Conservation (phyloP, 2,888 invertebrate species). For the Eulithis prunata region DNA sequence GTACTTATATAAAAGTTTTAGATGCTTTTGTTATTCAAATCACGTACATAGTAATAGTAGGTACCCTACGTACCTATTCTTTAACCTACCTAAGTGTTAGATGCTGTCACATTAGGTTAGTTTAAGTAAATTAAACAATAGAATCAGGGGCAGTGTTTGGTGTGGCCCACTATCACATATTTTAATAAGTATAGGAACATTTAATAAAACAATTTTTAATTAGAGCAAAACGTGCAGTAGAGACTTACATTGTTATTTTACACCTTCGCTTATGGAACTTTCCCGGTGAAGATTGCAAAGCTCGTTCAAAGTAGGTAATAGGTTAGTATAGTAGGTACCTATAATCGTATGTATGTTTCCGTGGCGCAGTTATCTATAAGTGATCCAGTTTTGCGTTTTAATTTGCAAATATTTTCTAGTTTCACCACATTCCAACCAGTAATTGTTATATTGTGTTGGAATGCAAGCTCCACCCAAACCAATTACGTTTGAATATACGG, state of each 20-base stretch:
- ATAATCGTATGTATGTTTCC: neutral
- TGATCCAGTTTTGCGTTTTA: slow-evolving; percentile 60
- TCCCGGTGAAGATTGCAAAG: slow-evolving; percentile 1
- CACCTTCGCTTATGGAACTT: slow-evolving; percentile 1
- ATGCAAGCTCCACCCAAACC: slow-evolving; percentile 64
- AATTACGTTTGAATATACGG: slow-evolving; percentile 58
- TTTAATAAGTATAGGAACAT: neutral
- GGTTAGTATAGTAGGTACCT: neutral
- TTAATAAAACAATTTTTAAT: too few species aligned
- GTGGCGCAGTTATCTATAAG: slow-evolving; percentile 46
- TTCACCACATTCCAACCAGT: slow-evolving; percentile 69
- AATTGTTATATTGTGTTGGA: slow-evolving; percentile 65
- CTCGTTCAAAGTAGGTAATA: neutral
- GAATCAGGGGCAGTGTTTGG: too few species aligned
- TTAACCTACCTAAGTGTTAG: too few species aligned
- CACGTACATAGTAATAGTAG: too few species aligned
- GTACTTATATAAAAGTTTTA: too few species aligned
- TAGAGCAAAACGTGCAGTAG: neutral
- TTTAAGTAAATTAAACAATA: too few species aligned
- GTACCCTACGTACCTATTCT: too few species aligned
- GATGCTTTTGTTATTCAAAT: too few species aligned
- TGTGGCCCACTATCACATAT: neutral
- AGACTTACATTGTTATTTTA: slow-evolving; percentile 12
- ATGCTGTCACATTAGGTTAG: too few species aligned
- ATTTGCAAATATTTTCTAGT: slow-evolving; percentile 72